Evolutionary conservation across 2,797 vertebrate species (phyloP).

Genomic region (Leptoclinus maculatus): DNA sequence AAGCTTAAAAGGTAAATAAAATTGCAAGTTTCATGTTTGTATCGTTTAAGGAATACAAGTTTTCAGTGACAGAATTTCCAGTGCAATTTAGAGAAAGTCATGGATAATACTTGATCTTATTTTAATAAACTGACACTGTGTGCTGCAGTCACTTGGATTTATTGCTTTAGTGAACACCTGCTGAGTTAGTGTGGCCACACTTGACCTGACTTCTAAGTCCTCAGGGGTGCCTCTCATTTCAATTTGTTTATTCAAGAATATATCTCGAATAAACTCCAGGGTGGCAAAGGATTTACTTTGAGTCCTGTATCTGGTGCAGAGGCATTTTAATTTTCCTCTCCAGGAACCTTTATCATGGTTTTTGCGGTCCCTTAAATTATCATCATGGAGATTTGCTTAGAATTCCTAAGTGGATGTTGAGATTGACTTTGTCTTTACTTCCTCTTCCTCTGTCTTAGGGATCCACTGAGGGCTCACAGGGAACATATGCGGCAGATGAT

Average conservation of each 20-base stretch:
- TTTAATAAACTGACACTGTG: neutral
- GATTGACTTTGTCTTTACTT: neutral
- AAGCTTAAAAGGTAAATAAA: neutral
- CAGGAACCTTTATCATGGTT: neutral
- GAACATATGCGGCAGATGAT: constrained; percentile 89
- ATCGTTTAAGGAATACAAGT: neutral
- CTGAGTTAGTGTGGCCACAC: constrained; percentile 32
- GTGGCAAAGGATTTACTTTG: neutral
- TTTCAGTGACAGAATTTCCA: neutral
- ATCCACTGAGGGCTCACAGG: constrained; percentile 88
- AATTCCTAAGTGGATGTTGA: neutral
- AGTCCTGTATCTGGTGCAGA: neutral
- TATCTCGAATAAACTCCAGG: constrained; percentile 1
- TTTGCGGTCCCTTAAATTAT: neutral
- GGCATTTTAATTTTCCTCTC: neutral
- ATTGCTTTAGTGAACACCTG: constrained; percentile 24
- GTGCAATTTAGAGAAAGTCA: neutral
- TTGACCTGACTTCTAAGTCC: constrained; percentile 41
- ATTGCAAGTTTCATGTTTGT: neutral
- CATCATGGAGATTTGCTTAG: neutral
- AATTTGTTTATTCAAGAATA: constrained; percentile 24
- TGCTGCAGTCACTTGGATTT: constrained; percentile 16
- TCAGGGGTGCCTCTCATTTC: constrained; percentile 36
- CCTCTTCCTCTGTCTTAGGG: constrained; percentile 80
- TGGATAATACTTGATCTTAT: neutral